phyloP scores from a whole-genome alignment of 2,888 invertebrate species.

The Cephus pulcher region DNA sequence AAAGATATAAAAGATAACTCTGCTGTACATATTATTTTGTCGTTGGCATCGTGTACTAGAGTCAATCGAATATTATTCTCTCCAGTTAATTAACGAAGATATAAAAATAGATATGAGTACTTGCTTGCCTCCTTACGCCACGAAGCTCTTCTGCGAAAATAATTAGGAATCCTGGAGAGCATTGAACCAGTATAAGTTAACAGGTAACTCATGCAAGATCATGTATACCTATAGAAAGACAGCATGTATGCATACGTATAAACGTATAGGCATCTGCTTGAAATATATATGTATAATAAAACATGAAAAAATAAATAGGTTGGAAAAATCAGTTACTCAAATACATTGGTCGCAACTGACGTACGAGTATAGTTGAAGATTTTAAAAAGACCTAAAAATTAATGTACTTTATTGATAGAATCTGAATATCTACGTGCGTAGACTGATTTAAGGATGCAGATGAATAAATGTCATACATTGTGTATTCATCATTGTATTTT shows the following conservation, averaged over 20 bases:
- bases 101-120: neutral
- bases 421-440: neutral
- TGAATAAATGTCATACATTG: constrained; percentile 8
- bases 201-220: neutral
- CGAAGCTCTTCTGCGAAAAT: neutral
- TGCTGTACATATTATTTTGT: too few relatives aligned
- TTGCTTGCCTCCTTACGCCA: neutral
- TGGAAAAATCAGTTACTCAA: neutral
- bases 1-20: too few relatives aligned
- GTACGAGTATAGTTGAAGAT: neutral
- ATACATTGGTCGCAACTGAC: neutral
- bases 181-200: neutral
- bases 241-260: neutral
- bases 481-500: constrained; percentile 1
- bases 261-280: neutral
- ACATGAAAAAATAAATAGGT: neutral
- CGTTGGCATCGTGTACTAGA: neutral
- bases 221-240: too few relatives aligned
- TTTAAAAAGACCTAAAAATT: neutral
- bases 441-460: neutral
- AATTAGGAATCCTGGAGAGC: neutral
- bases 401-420: neutral
- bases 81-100: neutral
- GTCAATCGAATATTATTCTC: neutral
- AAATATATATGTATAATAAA: neutral